Percentiles rank a stretch among this genome's conserved stretches.
These are phyloP conservation scores for Volucella zonaria DNA, from an alignment of 2,888 invertebrate species.

Conservation along the genomic window DNA sequence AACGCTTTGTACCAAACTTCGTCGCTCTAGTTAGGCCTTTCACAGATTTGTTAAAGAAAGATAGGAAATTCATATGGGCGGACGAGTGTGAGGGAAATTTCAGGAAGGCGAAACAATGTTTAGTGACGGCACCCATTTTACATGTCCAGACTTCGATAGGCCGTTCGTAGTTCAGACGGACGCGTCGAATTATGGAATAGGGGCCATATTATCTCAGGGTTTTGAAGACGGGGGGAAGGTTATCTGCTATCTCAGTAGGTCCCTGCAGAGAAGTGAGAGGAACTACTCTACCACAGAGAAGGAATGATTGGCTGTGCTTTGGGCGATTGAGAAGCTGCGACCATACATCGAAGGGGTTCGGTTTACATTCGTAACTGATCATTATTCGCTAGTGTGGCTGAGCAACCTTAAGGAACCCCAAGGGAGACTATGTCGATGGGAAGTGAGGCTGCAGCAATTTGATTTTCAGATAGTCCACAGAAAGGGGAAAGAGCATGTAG, in stretches of 20 bases:
- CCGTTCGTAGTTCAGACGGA: not conserved
- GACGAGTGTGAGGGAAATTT: not conserved
- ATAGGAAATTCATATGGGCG: too few species aligned
- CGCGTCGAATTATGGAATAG: not conserved
- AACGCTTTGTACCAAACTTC: not conserved
- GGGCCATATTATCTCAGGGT: too few species aligned
- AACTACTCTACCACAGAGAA: constrained; percentile 1
- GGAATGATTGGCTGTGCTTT: not conserved
- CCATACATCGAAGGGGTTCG: constrained; percentile 13
- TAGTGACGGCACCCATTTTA: not conserved
- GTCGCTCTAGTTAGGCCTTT: not conserved
- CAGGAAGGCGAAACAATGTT: not conserved
- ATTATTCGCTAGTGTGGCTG: not conserved
- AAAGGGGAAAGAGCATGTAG: too few species aligned
- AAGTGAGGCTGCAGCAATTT: not conserved
- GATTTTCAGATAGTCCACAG: too few species aligned
- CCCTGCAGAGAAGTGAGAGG: not conserved
- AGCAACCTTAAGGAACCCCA: not conserved
- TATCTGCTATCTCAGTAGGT: not conserved
- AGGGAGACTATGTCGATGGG: not conserved
- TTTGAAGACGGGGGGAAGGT: not conserved
- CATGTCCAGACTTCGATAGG: not conserved
- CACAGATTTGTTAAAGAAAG: not conserved
- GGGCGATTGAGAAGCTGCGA: constrained; percentile 5
- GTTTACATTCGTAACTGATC: constrained; percentile 11